Conservation (phyloP, 2,888 invertebrate species). For the Melangyna quadrimaculata region DNA sequence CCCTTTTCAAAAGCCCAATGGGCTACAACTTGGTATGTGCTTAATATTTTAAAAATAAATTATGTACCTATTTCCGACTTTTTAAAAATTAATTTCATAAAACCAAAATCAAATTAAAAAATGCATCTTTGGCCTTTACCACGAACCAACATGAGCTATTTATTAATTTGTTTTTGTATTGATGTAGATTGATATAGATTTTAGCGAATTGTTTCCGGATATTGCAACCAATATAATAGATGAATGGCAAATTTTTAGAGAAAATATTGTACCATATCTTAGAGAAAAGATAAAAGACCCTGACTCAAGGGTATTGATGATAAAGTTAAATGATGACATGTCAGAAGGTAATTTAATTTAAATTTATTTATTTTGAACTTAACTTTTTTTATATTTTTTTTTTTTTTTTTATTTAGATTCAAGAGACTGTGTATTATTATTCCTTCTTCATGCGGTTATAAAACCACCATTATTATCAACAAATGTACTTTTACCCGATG, state of each 20-base stretch:
- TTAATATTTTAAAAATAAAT: not conserved
- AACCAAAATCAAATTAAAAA: too few relatives aligned
- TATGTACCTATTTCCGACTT: too few relatives aligned
- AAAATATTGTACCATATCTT: not conserved
- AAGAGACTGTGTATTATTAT: constrained; percentile 15
- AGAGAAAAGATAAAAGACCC: not conserved
- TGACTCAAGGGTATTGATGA: not conserved
- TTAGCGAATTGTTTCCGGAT: not conserved
- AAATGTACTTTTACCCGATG: not conserved
- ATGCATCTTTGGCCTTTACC: too few relatives aligned
- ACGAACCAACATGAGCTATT: not conserved
- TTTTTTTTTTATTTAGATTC: constrained; percentile 10
- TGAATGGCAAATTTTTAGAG: constrained; percentile 1
- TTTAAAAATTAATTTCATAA: too few relatives aligned
- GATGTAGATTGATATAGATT: not conserved
- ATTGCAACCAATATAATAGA: not conserved
- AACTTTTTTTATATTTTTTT: not conserved
- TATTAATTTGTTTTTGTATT: not conserved
- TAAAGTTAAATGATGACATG: not conserved
- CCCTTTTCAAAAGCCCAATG: not conserved
- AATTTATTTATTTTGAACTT: not conserved
- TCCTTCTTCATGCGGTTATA: constrained; percentile 37
- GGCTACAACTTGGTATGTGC: not conserved
- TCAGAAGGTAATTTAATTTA: not conserved
- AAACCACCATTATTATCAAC: constrained; percentile 42